Evolutionary conservation across 2,113 vertebrate species (phyloP).

Genomic region (Opisthocomus hoazin): DNA sequence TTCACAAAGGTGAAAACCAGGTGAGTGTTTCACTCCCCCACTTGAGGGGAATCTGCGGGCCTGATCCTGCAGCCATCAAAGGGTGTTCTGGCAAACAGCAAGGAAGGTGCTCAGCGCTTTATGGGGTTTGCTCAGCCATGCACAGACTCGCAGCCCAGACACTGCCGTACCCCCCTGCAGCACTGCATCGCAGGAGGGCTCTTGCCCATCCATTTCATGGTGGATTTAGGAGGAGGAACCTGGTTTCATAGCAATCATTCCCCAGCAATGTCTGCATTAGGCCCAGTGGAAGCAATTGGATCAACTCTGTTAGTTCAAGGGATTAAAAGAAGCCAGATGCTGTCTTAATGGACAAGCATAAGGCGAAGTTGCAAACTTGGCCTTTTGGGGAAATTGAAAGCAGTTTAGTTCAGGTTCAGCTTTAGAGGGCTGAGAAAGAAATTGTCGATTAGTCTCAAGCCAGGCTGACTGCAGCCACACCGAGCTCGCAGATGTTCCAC

Average conservation of each 20-base stretch:
- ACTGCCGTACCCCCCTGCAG: not conserved
- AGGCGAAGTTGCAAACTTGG: constrained; percentile 10
- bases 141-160: not conserved
- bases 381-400: constrained; percentile 35
- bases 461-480: not conserved
- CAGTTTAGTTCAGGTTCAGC: constrained; percentile 23
- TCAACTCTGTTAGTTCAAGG: not conserved
- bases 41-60: not conserved
- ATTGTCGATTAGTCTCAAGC: not conserved
- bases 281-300: not conserved
- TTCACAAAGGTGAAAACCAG: not conserved
- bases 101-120: not conserved
- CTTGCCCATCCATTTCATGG: not conserved
- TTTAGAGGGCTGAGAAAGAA: not conserved
- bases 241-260: not conserved
- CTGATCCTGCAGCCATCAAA: not conserved
- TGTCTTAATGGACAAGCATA: constrained; percentile 29
- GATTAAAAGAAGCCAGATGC: constrained; percentile 45
- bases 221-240: not conserved
- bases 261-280: not conserved
- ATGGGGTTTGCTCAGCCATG: not conserved
- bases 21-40: not conserved
- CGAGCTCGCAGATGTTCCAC: not conserved
- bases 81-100: not conserved
- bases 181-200: not conserved